phyloP scores from a whole-genome alignment of 2,888 invertebrate species.

The Cheilosia soror region DNA sequence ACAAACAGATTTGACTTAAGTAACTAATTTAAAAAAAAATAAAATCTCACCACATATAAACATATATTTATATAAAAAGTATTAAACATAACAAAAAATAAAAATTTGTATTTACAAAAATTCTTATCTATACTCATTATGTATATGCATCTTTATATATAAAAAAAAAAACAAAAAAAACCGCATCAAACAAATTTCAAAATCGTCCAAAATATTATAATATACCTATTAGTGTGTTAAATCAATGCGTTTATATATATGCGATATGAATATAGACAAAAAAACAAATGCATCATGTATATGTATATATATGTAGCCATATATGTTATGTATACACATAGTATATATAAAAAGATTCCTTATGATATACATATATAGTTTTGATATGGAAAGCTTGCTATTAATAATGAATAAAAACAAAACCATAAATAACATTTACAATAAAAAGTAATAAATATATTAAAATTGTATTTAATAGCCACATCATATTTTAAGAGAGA shows the following conservation, averaged over 20 bases:
- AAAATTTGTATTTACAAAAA: constrained; percentile 69
- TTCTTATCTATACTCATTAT: constrained; percentile 60
- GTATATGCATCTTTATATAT: constrained; percentile 63
- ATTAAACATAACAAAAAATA: constrained; percentile 22
- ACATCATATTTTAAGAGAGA: constrained; percentile 74
- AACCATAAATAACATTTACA: constrained; percentile 50
- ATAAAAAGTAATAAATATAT: constrained; percentile 50
- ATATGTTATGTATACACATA: constrained; percentile 61
- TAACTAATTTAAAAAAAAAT: constrained; percentile 2
- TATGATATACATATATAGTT: constrained; percentile 76
- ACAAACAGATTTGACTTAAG: constrained; percentile 46
- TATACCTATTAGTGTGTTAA: constrained; percentile 73
- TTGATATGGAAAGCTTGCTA: constrained; percentile 76
- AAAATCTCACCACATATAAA: constrained; percentile 45
- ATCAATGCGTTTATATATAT: constrained; percentile 63
- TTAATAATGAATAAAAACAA: constrained; percentile 50
- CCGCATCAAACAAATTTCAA: constrained; percentile 72
- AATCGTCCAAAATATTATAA: constrained; percentile 70
- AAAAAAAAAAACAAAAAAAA: constrained; percentile 42
- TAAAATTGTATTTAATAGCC: constrained; percentile 73
- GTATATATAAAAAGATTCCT: constrained; percentile 71
- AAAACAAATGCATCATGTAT: constrained; percentile 51
- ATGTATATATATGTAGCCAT: constrained; percentile 61
- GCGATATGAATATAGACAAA: constrained; percentile 40
- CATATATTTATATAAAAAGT: constrained; percentile 58